Conservation (phyloP, 1,140 invertebrate species). For the Psilanteris sp. region DNA sequence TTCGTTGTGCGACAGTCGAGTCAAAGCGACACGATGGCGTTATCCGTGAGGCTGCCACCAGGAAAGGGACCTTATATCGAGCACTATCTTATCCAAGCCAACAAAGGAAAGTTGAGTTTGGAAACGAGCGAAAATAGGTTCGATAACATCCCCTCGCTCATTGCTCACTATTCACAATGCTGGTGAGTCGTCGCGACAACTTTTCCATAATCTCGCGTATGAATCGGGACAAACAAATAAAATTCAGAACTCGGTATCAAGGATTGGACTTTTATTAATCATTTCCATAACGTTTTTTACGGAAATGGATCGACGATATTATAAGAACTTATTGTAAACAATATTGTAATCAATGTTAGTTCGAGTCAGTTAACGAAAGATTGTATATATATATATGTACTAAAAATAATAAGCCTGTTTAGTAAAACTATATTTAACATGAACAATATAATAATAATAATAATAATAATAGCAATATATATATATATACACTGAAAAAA, state of each 20-base stretch:
- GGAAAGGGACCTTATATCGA: conserved; percentile 94
- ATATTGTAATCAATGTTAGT: no score
- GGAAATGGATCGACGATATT: not conserved
- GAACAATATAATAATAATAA: no score
- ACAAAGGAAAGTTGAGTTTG: conserved; percentile 88
- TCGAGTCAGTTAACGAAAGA: no score
- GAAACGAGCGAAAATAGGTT: conserved; percentile 97
- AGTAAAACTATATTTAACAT: no score
- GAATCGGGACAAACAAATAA: conserved; percentile 25
- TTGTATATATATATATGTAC: no score
- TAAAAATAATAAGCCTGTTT: no score
- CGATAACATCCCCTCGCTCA: conserved; percentile 92
- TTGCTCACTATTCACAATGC: conserved; percentile 95
- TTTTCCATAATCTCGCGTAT: conserved; percentile 36
- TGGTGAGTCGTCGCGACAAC: conserved; percentile 83
- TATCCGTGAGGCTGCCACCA: conserved; percentile 92
- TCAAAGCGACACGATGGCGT: conserved; percentile 94
- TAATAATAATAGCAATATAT: no score
- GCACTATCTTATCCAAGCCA: conserved; percentile 95
- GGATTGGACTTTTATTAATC: conserved; percentile 3
- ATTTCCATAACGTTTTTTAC: not conserved
- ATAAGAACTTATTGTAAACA: no score
- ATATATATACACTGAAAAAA: no score
- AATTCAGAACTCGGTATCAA: conserved; percentile 9
- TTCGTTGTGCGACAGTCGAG: conserved; percentile 97